Base-by-base conservation (phyloP, 2,797 vertebrate genomes). In the Graptemys geographica region DNA sequence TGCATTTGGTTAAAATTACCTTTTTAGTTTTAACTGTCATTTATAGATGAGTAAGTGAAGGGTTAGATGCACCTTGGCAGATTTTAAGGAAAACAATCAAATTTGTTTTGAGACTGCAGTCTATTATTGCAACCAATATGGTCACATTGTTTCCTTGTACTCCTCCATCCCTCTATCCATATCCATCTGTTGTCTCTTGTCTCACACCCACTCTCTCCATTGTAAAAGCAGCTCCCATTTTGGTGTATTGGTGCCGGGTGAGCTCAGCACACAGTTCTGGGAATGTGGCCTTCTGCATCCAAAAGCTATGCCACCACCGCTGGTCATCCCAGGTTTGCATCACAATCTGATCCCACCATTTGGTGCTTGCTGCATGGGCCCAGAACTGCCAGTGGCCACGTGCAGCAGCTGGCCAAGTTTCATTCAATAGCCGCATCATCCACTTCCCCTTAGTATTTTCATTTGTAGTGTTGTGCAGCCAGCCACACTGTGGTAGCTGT, bases 121-220 rank as follows among this genome's bases (percentile, higher is more conserved):
- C 37, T 72, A 78, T 90, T 19, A 89, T 13, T 51, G 27, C 23
- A 16, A 1, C 47, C 25, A 95, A 57, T 0, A 0, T 5, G 72
- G 47, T 19, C 0, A 0, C 4, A 47, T 9, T 80, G 76, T 25
- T 4, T 1, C 52, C 27, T 47, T 47, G 44, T 49, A 49, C 47
- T 49, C 27, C 41, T 25, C 47, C 16, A 19, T 6, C 16, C 16
- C n/a, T 72, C n/a, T 69, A 37, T 18, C n/a, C n/a, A 69, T 19
- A 72, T 23, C 19, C 69, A 83, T 52, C 72, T 53, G 33, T 18
- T 37, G 6, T 33, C 84, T 59, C 74, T 83, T 1, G 0, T n/a
- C 1, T 0, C 7, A 88, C 18, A 12, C 51, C 21, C 81, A 52
- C 25, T 0, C 0, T 1, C 52, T 49, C 44, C 25, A 41, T 11